These are phyloP conservation scores for Rhogogaster chlorosoma DNA, from an alignment of 2,888 invertebrate genomes.

Conservation along the genomic window DNA sequence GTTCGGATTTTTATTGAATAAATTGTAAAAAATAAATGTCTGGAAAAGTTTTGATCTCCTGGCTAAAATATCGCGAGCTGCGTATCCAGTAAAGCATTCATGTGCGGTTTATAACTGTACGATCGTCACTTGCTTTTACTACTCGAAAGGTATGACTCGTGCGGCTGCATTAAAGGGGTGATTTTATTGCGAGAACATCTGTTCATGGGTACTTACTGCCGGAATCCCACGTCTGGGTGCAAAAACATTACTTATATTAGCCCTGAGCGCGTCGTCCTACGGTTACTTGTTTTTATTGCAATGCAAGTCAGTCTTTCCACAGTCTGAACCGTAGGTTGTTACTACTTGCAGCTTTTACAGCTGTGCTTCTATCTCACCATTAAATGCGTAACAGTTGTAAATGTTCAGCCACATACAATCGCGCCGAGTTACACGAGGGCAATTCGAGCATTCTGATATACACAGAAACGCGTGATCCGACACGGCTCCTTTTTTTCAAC, in stretches of 20 bases:
- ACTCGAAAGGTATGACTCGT: conserved; percentile 6
- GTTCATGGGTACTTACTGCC: conserved; percentile 11
- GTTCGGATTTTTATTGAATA: not conserved
- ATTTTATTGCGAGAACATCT: conserved; percentile 42
- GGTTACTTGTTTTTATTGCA: conserved; percentile 26
- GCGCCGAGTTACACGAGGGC: not conserved
- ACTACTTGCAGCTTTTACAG: conserved; percentile 30
- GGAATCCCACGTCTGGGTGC: not conserved
- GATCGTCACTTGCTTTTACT: conserved; percentile 37
- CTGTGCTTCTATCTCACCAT: not conserved
- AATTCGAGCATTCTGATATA: not conserved
- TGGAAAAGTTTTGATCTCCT: not conserved
- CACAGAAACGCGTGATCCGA: conserved; percentile 1
- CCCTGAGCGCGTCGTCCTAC: conserved; percentile 15
- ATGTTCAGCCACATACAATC: not conserved
- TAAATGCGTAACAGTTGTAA: not conserved
- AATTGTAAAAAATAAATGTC: not conserved
- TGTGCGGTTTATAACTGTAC: not conserved
- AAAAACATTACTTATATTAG: conserved; percentile 24
- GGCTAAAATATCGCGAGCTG: not conserved
- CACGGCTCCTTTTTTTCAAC: not conserved
- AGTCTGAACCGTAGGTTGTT: not conserved
- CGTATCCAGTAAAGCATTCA: conserved; percentile 16
- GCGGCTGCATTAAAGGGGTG: conserved; percentile 14
- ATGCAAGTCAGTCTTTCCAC: not conserved